Percentiles rank a stretch among this genome's conserved stretches.
phyloP scores from a whole-genome alignment of 2,797 vertebrate species.

The Mormyrus hasselquistii region DNA sequence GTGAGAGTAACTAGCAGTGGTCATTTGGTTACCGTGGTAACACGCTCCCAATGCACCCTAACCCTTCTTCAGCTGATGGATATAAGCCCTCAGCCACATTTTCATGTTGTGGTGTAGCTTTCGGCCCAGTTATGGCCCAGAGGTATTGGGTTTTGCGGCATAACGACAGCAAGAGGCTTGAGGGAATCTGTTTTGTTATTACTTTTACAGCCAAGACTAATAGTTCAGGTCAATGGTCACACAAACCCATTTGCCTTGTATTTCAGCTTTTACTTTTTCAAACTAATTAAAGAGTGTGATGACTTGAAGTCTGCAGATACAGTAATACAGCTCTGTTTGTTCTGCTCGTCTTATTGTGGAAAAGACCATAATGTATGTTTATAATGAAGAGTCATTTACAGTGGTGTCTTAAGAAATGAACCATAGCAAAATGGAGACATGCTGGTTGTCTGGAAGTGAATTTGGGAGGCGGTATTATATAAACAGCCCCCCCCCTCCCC shows the following conservation, averaged over 20 bases:
- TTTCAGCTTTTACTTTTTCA: background rate
- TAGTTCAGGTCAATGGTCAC: background rate
- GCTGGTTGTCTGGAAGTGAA: background rate
- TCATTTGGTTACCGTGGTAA: background rate
- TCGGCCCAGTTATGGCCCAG: background rate
- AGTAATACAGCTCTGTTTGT: background rate
- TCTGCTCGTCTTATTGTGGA: background rate
- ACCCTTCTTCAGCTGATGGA: background rate
- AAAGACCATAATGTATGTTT: background rate
- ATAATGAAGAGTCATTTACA: background rate
- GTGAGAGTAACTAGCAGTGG: background rate
- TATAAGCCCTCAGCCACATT: background rate
- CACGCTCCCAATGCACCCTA: background rate
- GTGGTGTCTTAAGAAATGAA: background rate
- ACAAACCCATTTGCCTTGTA: background rate
- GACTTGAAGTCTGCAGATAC: background rate
- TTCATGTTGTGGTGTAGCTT: background rate
- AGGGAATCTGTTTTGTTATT: background rate
- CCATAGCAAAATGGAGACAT: background rate
- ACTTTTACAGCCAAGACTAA: background rate
- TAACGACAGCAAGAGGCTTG: background rate
- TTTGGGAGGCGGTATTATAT: conserved; percentile 1
- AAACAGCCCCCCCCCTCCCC: background rate
- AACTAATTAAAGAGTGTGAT: background rate
- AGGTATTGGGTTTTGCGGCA: background rate